Conservation (phyloP, 64 coral and sea anemone species). For the Exaiptasia diaphana region DNA sequence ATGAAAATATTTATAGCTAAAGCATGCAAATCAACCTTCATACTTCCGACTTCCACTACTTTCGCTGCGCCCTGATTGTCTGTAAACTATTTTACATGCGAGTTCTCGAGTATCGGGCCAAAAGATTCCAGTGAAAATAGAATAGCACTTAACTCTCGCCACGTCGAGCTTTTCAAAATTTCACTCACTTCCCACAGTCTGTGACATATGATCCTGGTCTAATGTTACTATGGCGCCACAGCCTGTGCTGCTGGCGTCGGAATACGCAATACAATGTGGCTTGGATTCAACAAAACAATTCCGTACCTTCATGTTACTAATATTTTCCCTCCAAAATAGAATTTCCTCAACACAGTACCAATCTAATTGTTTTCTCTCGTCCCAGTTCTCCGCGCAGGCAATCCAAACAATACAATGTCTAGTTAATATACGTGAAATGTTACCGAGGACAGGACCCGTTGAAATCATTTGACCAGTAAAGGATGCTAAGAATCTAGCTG, state of each 20-base stretch:
- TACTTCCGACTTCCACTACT: constrained; percentile 20
- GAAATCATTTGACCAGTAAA: constrained; percentile 48
- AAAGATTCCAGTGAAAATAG: constrained; percentile 33
- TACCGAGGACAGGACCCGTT: constrained; percentile 24
- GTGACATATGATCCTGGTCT: constrained; percentile 38
- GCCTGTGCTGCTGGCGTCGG: constrained; percentile 47
- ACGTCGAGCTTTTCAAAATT: constrained; percentile 1
- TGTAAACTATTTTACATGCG: constrained; percentile 24
- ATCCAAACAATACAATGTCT: constrained; percentile 23
- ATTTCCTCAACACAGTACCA: constrained; percentile 8
- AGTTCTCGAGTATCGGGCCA: not conserved
- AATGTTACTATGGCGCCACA: constrained; percentile 5
- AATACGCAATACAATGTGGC: constrained; percentile 35
- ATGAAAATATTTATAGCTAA: constrained; percentile 18
- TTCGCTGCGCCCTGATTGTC: constrained; percentile 9
- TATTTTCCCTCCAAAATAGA: constrained; percentile 8
- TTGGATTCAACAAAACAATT: not conserved
- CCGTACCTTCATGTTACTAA: not conserved
- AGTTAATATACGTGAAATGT: constrained; percentile 28
- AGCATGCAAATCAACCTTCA: constrained; percentile 22
- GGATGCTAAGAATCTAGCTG: constrained; percentile 22
- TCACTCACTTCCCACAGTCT: not conserved
- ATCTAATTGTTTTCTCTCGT: not conserved
- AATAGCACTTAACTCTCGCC: constrained; percentile 12
- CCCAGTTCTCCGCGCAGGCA: not conserved